phyloP scores from a whole-genome alignment of 1,140 invertebrate genomes.

The Drosophila melanica region DNA sequence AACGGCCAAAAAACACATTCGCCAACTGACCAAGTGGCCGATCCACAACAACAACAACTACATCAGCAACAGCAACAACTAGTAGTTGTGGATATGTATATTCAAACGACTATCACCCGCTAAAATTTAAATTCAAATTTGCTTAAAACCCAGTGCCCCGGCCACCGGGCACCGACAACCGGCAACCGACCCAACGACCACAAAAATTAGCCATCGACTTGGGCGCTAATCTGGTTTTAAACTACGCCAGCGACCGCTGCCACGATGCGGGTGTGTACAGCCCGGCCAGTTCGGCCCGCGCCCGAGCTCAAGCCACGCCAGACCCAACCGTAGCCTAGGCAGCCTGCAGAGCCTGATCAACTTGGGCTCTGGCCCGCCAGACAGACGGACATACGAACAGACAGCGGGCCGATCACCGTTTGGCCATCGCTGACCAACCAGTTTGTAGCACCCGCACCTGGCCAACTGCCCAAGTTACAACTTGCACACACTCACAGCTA shows the following conservation, averaged over 20 bases:
- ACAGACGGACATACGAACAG: conserved; percentile 2
- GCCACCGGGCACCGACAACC: not conserved
- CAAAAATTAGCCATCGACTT: conserved; percentile 81
- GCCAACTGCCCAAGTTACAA: conserved; percentile 77
- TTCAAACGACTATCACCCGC: conserved; percentile 75
- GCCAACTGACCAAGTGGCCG: conserved; percentile 74
- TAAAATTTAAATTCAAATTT: conserved; percentile 83
- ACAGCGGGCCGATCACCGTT: conserved; percentile 22
- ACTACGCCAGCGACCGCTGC: conserved; percentile 64
- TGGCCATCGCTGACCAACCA: conserved; percentile 55
- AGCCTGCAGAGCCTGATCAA: conserved; percentile 26
- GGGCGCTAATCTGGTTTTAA: conserved; percentile 82
- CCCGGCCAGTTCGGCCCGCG: conserved; percentile 22
- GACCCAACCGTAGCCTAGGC: conserved; percentile 13
- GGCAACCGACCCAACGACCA: conserved; percentile 31
- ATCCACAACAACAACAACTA: conserved; percentile 31
- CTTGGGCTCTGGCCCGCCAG: not conserved
- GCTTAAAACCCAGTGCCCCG: conserved; percentile 55
- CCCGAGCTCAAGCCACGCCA: conserved; percentile 12
- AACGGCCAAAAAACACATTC: conserved; percentile 47
- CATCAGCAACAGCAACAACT: conserved; percentile 17
- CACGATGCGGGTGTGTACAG: conserved; percentile 76
- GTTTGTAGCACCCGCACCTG: conserved; percentile 78
- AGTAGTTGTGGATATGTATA: conserved; percentile 36
- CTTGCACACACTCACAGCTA: conserved; percentile 49